Evolutionary conservation across 2,888 invertebrate genomes (phyloP).

Genomic region (Scaptomyza caliginosa): DNA sequence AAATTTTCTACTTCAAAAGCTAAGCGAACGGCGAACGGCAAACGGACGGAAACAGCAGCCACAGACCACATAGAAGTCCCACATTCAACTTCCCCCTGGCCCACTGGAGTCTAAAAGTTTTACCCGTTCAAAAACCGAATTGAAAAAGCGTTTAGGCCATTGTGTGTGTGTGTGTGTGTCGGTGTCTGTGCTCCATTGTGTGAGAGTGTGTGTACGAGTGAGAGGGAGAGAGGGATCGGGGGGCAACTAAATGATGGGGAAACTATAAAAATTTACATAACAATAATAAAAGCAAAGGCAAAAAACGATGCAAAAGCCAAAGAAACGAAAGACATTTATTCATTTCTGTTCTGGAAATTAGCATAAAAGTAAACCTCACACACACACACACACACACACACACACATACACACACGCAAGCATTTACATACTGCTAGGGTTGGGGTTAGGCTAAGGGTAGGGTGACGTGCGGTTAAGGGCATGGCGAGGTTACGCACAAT

Average conservation of each 20-base stretch:
- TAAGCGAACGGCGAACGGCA: conserved; percentile 28
- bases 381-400: conserved; percentile 21
- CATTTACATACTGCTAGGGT: conserved; percentile 16
- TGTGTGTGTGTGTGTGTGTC: conserved; percentile 11
- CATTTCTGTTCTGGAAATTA: conserved; percentile 73
- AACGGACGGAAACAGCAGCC: conserved; percentile 43
- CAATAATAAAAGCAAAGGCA: conserved; percentile 71
- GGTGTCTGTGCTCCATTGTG: not conserved
- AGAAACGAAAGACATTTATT: conserved; percentile 71
- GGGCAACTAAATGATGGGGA: conserved; percentile 74
- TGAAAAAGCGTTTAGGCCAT: conserved; percentile 69
- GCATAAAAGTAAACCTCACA: conserved; percentile 71
- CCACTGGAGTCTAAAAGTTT: not conserved
- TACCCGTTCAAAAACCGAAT: conserved; percentile 48
- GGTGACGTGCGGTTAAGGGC: not conserved
- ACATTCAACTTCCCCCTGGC: not conserved
- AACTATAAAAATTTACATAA: conserved; percentile 78
- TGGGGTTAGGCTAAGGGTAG: not conserved
- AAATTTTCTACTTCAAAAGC: conserved; percentile 71
- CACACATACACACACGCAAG: conserved; percentile 13
- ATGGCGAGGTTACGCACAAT: conserved; percentile 61
- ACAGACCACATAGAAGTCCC: conserved; percentile 41
- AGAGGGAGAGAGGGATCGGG: conserved; percentile 5
- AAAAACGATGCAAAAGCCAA: conserved; percentile 32
- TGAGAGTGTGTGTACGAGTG: conserved; percentile 11